Base-by-base conservation (phyloP, 2,113 vertebrate genomes). In the Oreotrochilus melanogaster region DNA sequence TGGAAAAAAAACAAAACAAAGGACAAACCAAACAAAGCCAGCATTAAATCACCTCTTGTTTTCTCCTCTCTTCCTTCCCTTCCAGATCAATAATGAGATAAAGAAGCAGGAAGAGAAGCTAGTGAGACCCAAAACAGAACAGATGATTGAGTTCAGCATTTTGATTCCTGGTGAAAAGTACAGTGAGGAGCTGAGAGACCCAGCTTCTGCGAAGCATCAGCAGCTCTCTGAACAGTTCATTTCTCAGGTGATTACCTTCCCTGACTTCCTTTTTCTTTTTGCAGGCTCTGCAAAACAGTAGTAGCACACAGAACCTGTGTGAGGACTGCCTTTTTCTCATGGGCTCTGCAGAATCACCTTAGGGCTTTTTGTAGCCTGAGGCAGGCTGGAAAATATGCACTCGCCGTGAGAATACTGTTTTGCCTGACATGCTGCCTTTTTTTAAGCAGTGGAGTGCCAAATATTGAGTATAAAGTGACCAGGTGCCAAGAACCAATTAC, bases 61-160 rank as follows among this genome's bases (percentile, higher is more conserved):
- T 74, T 85, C 45, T 87, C 27, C 18, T 70, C 66, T 66, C 48
- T 80, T 86, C 51, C 19, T 92, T 94, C 70, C 65, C 50, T 88
- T 93, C 24, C 92, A 99, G 99, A 96, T 98, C 92, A 98, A 97
- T 95, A 99, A 99, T 67, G 98, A 99, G 95, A 99, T 99, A 83
- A 98, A 98, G 25, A 91, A 92, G 72, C 91, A 97, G 61, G 95
- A 97, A 73, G 97, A 97, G 88, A 96, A 97, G 48, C 72, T 96
- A 18, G 47, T 64, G 18, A 96, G 76, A 48, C 80, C 97, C 37
- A 88, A 89, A 33, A 76, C 97, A 75, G 98, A 99, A 86, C 98
- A 99, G 95, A 97, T 98, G 96, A 97, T 99, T 83, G 98, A 99
- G 89, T 98, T 99, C 93, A 99, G 98, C 78, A 97, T 99, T 89